Percentiles rank a stretch among this genome's conserved stretches.
These are phyloP conservation scores for Sclerodermus sp. DNA, from an alignment of 2,888 invertebrate species.

Conservation along the genomic window DNA sequence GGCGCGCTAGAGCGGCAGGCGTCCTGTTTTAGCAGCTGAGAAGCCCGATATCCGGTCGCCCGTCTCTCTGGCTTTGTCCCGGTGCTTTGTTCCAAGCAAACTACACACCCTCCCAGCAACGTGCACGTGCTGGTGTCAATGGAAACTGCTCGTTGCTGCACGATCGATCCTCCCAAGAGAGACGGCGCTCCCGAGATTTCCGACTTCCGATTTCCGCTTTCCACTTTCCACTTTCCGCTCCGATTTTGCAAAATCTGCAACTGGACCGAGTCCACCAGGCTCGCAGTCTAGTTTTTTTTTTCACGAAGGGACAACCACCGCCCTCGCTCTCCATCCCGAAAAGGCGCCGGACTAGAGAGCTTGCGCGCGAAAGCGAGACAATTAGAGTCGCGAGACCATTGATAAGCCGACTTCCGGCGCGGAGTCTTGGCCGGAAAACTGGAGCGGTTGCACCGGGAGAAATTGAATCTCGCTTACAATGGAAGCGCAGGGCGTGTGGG, in stretches of 20 bases:
- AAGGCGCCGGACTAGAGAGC: too few relatives aligned
- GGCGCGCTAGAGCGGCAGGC: neutral
- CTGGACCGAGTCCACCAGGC: neutral
- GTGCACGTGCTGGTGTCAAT: too few relatives aligned
- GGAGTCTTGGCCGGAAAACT: too few relatives aligned
- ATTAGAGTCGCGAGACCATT: too few relatives aligned
- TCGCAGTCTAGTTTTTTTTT: too few relatives aligned
- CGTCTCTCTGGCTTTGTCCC: slow-evolving; percentile 24
- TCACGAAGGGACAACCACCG: too few relatives aligned
- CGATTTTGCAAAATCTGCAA: slow-evolving; percentile 7
- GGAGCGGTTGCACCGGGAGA: too few relatives aligned
- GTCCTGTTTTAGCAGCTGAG: slow-evolving; percentile 28
- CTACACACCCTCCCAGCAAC: slow-evolving; percentile 7
- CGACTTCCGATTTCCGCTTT: neutral
- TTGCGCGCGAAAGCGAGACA: too few relatives aligned
- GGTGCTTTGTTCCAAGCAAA: slow-evolving; percentile 20
- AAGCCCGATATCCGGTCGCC: slow-evolving; percentile 35
- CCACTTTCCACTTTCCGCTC: slow-evolving; percentile 17
- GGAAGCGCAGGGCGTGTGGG: too few relatives aligned
- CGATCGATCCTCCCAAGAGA: slow-evolving; percentile 10
- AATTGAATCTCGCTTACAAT: too few relatives aligned
- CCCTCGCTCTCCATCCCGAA: too few relatives aligned
- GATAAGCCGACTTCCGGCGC: too few relatives aligned
- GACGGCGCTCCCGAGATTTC: neutral
- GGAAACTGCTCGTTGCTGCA: slow-evolving; percentile 6